phyloP scores from a whole-genome alignment of 2,888 invertebrate species.

The Prosapia bicincta region DNA sequence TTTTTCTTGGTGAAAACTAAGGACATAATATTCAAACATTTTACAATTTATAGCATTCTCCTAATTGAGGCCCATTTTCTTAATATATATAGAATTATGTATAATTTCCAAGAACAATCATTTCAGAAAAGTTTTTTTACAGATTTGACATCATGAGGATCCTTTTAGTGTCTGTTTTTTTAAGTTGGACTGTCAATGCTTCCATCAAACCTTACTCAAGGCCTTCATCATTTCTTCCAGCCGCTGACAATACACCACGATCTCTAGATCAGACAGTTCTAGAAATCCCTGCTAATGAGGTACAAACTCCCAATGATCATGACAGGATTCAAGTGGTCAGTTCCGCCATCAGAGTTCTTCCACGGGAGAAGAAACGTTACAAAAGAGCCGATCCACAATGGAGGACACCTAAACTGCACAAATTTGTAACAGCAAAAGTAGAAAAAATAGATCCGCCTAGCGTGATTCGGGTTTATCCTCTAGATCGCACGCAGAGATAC shows the following conservation, averaged over 20 bases:
- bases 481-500: not conserved
- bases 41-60: too few relatives aligned
- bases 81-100: too few relatives aligned
- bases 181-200: not conserved
- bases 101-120: too few relatives aligned
- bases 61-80: too few relatives aligned
- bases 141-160: not conserved
- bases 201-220: too few relatives aligned
- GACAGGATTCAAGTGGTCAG: not conserved
- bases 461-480: slow-evolving; percentile 8
- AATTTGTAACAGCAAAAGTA: slow-evolving; percentile 15
- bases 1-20: too few relatives aligned
- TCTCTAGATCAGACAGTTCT: not conserved
- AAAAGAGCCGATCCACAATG: not conserved
- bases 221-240: not conserved
- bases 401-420: slow-evolving; percentile 4
- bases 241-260: not conserved
- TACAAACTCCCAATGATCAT: not conserved
- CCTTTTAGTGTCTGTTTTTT: not conserved
- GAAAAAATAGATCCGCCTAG: slow-evolving; percentile 10
- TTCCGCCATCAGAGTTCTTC: not conserved
- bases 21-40: too few relatives aligned
- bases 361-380: not conserved
- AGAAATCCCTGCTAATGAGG: not conserved
- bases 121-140: too few relatives aligned